Base-by-base conservation (phyloP, 2,113 vertebrate genomes). In the Myiozetetes cayanensis region DNA sequence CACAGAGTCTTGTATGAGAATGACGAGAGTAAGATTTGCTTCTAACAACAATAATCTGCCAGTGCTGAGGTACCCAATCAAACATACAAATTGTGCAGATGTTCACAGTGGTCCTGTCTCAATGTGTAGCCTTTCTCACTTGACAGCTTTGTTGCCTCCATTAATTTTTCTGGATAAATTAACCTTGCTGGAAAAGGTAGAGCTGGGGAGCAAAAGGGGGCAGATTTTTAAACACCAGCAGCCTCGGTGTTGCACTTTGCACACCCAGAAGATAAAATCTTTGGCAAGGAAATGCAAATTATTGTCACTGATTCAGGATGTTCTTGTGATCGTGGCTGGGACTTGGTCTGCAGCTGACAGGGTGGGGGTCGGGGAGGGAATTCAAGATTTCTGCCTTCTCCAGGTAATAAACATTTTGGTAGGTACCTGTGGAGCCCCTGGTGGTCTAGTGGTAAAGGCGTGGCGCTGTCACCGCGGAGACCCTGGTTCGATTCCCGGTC, bases 201-300 rank as follows among this genome's bases (percentile, higher is more conserved):
- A 49, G 46, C 76, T 78, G 68, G 28, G 41, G 31, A 76, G 41
- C 44, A 88, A 59, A 71, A 71, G 35, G 33, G 33, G 63, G 82
- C 68, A 67, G n/a, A 39, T 30, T 86, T 83, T 84, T 81, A 61
- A 68, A 28, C 65, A 65, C 65, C 61, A 66, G 52, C 67, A 20
- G 44, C 41, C 55, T 59, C 3, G 58, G 39, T 43, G 61, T 47
- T 65, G 86, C 68, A 86, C 55, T 85, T 72, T 59, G 18, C 82
- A 75, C 55, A 67, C 67, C 50, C 37, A n/a, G 46, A 46, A 84
- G 92, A 84, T 94, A 90, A 86, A 37, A 96, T 90, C 92, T 91
- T 87, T 89, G 75, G 90, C 65, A 84, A 91, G 91, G 78, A 96
- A 94, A 91, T 71, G 71, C 33, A 77, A 63, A 88, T 77, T 76